Percentiles rank a stretch among this genome's conserved stretches.
Evolutionary conservation across 2,888 invertebrate genomes (phyloP).

Genomic region (Formica aserva): DNA sequence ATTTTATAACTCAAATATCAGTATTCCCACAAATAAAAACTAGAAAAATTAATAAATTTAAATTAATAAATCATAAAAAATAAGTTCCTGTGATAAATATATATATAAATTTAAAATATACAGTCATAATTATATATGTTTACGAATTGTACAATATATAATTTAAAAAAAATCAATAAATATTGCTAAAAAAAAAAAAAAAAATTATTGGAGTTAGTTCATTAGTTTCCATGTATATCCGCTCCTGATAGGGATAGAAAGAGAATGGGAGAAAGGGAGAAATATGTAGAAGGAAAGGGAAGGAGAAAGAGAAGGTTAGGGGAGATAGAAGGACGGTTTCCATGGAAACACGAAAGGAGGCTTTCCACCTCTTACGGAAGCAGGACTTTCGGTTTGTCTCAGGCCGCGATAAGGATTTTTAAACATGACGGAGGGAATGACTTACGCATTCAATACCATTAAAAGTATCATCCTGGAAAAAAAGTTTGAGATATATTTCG

Average conservation of each 20-base stretch:
- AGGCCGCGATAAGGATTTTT: conserved; percentile 67
- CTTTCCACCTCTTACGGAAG: conserved; percentile 68
- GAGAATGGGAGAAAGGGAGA: conserved; percentile 43
- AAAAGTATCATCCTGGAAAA: neutral
- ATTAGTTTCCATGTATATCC: conserved; percentile 27
- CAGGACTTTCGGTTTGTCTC: conserved; percentile 78
- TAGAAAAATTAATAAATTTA: neutral
- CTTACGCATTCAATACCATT: neutral
- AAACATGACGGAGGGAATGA: conserved; percentile 19
- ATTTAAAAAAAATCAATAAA: neutral
- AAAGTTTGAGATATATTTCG: neutral
- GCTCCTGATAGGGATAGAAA: conserved; percentile 41
- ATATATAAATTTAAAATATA: neutral
- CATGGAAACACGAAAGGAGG: conserved; percentile 81
- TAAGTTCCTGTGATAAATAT: neutral
- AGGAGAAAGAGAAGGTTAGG: conserved; percentile 45
- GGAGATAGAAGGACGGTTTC: conserved; percentile 76
- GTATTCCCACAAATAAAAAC: neutral
- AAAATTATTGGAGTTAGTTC: neutral
- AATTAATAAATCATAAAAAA: neutral
- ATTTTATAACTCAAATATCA: neutral
- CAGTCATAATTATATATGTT: neutral
- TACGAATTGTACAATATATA: neutral
- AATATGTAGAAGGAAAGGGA: conserved; percentile 25
- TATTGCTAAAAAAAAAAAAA: neutral